Percentiles rank a stretch among this genome's conserved stretches.
phyloP scores from a whole-genome alignment of 35 echinoderm and acorn worm genomes.

The Amphiura filiformis region DNA sequence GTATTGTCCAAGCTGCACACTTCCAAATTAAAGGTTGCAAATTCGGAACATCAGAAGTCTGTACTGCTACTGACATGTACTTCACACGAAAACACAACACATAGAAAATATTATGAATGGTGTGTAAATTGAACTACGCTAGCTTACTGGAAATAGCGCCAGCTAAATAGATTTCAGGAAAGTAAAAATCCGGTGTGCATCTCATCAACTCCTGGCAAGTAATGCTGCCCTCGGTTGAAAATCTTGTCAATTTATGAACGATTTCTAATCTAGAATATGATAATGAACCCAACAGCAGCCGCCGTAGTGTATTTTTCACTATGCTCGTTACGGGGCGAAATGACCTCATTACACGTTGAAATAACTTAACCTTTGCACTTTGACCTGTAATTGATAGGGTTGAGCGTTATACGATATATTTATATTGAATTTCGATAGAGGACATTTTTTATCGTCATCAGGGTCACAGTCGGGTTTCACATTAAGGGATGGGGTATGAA shows the following conservation, averaged over 20 bases:
- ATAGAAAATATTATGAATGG: not conserved
- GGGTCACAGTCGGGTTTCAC: too few species aligned
- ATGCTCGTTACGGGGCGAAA: not conserved
- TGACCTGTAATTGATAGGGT: too few species aligned
- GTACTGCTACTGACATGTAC: not conserved
- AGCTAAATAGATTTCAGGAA: not conserved
- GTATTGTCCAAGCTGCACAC: slow-evolving; percentile 9
- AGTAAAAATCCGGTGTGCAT: not conserved
- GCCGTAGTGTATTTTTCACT: not conserved
- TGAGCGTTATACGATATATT: too few species aligned
- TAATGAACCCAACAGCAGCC: not conserved
- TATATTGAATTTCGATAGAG: too few species aligned
- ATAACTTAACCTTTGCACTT: not conserved
- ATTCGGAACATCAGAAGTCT: not conserved
- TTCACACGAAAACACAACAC: not conserved
- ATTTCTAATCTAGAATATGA: not conserved
- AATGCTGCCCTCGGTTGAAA: not conserved
- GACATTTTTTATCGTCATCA: too few species aligned
- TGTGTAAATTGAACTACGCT: not conserved
- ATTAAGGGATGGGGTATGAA: too few species aligned
- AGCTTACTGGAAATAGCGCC: not conserved
- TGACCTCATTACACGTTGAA: too few species aligned
- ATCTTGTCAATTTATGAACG: not conserved
- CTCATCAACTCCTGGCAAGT: not conserved
- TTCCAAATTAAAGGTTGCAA: not conserved